Evolutionary conservation across 1,140 invertebrate species (phyloP).

Genomic region (Ladona fulva): DNA sequence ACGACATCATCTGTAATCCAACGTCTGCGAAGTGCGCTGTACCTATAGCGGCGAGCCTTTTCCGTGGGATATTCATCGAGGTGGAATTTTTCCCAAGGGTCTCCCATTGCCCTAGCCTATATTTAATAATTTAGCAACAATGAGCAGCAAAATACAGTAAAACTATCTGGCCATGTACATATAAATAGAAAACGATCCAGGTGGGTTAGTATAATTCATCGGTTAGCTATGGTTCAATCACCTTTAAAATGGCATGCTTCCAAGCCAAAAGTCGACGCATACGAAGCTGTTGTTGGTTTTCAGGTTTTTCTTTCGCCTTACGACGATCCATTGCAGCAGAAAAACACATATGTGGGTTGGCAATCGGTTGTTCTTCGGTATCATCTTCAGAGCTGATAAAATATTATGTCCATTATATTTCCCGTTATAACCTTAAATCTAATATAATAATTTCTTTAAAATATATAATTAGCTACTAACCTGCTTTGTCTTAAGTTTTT

Average conservation of each 20-base stretch:
- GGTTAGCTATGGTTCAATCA: not conserved
- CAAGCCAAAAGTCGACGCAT: not conserved
- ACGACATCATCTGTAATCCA: slow-evolving; percentile 40
- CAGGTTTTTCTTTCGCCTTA: not conserved
- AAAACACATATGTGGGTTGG: not conserved
- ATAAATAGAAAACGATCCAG: too few relatives aligned
- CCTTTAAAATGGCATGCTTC: not conserved
- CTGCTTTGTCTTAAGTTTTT: not conserved
- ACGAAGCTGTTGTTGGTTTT: not conserved
- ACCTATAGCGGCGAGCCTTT: slow-evolving; percentile 36
- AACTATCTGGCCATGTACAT: too few relatives aligned
- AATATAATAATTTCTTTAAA: not conserved
- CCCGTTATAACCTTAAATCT: not conserved
- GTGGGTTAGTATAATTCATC: not conserved
- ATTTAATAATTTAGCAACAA: not conserved
- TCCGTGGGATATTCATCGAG: slow-evolving; percentile 34
- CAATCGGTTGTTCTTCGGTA: not conserved
- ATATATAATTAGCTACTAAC: not conserved
- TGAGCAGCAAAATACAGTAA: too few relatives aligned
- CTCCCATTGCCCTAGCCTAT: slow-evolving; percentile 27
- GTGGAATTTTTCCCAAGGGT: slow-evolving; percentile 40
- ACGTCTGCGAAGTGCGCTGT: slow-evolving; percentile 35
- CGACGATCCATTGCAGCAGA: not conserved
- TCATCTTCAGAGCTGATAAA: not conserved
- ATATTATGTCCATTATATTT: not conserved